Evolutionary conservation across 1,140 invertebrate genomes (phyloP).

Genomic region (Notospermus geniculatus): DNA sequence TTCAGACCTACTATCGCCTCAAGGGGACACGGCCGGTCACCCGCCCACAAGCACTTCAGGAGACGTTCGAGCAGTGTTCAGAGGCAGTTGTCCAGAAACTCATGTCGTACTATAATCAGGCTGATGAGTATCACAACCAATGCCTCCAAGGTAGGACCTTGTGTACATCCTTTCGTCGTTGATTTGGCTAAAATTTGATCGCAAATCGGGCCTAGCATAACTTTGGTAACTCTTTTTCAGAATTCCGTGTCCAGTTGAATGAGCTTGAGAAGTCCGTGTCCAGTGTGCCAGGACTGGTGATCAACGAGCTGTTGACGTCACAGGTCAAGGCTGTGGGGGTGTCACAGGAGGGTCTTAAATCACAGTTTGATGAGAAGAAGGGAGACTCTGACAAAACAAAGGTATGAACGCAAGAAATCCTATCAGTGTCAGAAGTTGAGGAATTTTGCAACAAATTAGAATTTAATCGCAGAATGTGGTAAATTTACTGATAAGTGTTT

Average conservation of each 20-base stretch:
- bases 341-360: slow-evolving; percentile 25
- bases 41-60: slow-evolving; percentile 50
- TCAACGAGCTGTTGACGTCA: slow-evolving; percentile 33
- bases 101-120: slow-evolving; percentile 49
- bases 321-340: slow-evolving; percentile 23
- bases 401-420: too few species aligned
- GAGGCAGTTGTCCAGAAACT: slow-evolving; percentile 48
- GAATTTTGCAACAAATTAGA: too few species aligned
- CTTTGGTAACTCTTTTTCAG: too few species aligned
- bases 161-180: too few species aligned
- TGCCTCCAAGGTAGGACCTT: slow-evolving; percentile 56
- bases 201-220: too few species aligned
- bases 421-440: too few species aligned
- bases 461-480: too few species aligned
- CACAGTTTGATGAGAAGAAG: slow-evolving; percentile 27
- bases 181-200: too few species aligned
- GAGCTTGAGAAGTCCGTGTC: slow-evolving; percentile 35
- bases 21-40: slow-evolving; percentile 50
- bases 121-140: slow-evolving; percentile 53
- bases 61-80: slow-evolving; percentile 51
- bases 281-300: slow-evolving; percentile 35
- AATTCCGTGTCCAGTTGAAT: slow-evolving; percentile 41
- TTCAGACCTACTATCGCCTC: slow-evolving; percentile 47
- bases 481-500: too few species aligned
- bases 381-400: slow-evolving; percentile 30